phyloP scores from a whole-genome alignment of 2,888 invertebrate genomes.

The Plebejus argus region DNA sequence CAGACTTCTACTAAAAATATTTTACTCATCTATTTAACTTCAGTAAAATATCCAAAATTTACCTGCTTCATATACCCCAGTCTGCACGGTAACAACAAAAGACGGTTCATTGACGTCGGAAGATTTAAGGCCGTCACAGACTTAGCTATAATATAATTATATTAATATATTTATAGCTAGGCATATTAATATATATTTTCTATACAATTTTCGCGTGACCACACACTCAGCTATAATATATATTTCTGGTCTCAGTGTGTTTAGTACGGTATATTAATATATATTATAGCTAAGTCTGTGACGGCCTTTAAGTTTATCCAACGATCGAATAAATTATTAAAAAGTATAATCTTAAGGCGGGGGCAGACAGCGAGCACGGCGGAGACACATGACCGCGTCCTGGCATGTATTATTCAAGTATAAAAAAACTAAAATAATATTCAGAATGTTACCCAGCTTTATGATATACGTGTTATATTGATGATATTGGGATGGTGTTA shows the following conservation, averaged over 20 bases:
- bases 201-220: too few species aligned
- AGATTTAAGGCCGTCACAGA: too few species aligned
- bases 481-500: neutral
- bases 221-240: too few species aligned
- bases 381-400: neutral
- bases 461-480: neutral
- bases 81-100: neutral
- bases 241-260: too few species aligned
- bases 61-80: neutral
- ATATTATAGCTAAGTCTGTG: too few species aligned
- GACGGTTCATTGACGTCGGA: neutral
- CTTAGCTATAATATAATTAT: too few species aligned
- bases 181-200: too few species aligned
- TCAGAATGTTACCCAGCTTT: neutral
- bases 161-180: too few species aligned
- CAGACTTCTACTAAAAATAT: too few species aligned
- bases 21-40: too few species aligned
- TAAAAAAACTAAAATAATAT: neutral
- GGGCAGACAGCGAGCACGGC: neutral
- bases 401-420: neutral
- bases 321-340: constrained; percentile 6
- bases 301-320: constrained; percentile 1
- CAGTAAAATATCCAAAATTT: too few species aligned
- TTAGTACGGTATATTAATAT: too few species aligned
- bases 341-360: neutral